Percentiles rank a stretch among this genome's conserved stretches.
Evolutionary conservation across 2,888 invertebrate species (phyloP).

Genomic region (Isoperla grammatica): DNA sequence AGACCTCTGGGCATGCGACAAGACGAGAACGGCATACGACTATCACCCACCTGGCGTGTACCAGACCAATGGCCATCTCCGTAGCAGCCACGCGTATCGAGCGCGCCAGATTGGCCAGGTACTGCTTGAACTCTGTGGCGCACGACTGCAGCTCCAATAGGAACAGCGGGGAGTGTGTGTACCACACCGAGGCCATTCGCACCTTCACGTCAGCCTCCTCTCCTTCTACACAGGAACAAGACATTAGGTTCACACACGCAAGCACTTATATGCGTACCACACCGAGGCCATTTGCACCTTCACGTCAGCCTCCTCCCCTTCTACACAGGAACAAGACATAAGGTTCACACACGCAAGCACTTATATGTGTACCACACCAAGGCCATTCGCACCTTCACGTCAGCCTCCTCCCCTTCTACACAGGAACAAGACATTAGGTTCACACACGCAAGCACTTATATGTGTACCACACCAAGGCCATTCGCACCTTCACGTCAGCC

Average conservation of each 20-base stretch:
- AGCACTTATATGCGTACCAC: slow-evolving; percentile 94
- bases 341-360: too few relatives aligned
- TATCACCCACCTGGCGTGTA: slow-evolving; percentile 56
- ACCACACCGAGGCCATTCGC: slow-evolving; percentile 86
- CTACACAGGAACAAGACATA: too few relatives aligned
- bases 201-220: slow-evolving; percentile 45
- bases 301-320: slow-evolving; percentile 40
- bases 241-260: background rate
- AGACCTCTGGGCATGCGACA: too few relatives aligned
- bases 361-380: slow-evolving; percentile 94
- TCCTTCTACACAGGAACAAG: background rate
- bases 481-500: slow-evolving; percentile 51
- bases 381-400: slow-evolving; percentile 63
- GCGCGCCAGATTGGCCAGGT: slow-evolving; percentile 67
- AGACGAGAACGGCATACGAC: slow-evolving; percentile 7
- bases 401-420: slow-evolving; percentile 37
- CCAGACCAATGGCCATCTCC: slow-evolving; percentile 87
- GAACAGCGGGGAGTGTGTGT: slow-evolving; percentile 85
- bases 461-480: slow-evolving; percentile 91
- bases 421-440: too few relatives aligned
- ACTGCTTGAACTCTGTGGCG: slow-evolving; percentile 85
- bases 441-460: too few relatives aligned
- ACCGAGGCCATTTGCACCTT: slow-evolving; percentile 76
- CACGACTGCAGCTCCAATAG: slow-evolving; percentile 82
- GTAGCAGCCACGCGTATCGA: slow-evolving; percentile 87